Percentiles rank a stretch among this genome's conserved stretches.
Evolutionary conservation across 2,113 vertebrate species (phyloP).

Genomic region (Hyla sarda): DNA sequence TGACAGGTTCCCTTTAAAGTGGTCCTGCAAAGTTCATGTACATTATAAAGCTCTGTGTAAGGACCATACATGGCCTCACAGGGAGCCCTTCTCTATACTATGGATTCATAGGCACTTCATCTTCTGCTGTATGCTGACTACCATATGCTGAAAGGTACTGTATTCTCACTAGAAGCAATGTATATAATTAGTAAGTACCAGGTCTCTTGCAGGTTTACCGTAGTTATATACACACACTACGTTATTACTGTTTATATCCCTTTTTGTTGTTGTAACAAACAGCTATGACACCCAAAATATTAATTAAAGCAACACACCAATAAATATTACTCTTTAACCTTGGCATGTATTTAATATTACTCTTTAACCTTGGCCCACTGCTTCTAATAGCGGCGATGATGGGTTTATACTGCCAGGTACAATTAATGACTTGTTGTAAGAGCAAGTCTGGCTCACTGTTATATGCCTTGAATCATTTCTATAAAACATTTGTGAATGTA

Average conservation of each 20-base stretch:
- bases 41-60: no score
- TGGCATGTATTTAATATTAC: no score
- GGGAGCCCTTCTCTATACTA: no score
- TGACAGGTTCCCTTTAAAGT: no score
- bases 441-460: not conserved
- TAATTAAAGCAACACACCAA: not conserved
- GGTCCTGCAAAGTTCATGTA: no score
- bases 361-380: not conserved
- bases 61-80: no score
- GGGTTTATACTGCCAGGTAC: not conserved
- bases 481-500: not conserved
- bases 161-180: no score
- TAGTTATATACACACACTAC: no score
- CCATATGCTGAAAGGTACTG: no score
- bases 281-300: not conserved
- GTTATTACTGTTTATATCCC: not conserved
- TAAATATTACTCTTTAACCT: not conserved
- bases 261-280: not conserved
- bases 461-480: not conserved
- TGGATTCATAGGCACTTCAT: no score
- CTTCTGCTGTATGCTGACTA: no score
- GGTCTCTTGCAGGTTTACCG: not conserved
- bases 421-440: conserved; percentile 27
- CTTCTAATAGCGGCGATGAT: not conserved
- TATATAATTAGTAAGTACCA: no score